phyloP scores from a whole-genome alignment of 2,888 invertebrate genomes.

The Parnassius apollo region DNA sequence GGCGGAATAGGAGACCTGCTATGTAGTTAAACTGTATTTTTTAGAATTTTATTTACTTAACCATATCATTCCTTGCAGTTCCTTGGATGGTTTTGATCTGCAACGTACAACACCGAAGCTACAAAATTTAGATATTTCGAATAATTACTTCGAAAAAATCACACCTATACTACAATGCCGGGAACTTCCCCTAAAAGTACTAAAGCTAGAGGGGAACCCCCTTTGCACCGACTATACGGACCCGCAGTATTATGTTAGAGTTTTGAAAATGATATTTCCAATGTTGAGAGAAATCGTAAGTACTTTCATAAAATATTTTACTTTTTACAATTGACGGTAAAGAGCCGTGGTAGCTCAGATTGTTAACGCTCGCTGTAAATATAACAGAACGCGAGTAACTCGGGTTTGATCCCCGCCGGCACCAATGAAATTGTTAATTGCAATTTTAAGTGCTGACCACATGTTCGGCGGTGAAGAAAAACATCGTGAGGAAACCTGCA shows the following conservation, averaged over 20 bases:
- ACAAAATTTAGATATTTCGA: conserved; percentile 51
- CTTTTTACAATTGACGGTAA: too few species aligned
- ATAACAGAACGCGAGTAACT: too few species aligned
- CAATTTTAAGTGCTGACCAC: too few species aligned
- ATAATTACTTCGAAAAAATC: conserved; percentile 51
- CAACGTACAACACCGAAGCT: conserved; percentile 44
- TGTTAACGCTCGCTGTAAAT: too few species aligned
- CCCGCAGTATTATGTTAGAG: conserved; percentile 81
- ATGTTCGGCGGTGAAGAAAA: too few species aligned
- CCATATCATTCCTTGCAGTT: conserved; percentile 40
- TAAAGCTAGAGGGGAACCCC: conserved; percentile 86
- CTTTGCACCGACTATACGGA: conserved; percentile 84
- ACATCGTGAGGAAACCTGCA: too few species aligned
- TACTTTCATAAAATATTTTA: conserved; percentile 24
- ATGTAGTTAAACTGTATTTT: not conserved
- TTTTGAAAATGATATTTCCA: conserved; percentile 75
- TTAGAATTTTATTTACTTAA: not conserved
- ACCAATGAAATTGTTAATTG: too few species aligned
- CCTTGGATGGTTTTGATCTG: conserved; percentile 54
- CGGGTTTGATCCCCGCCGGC: too few species aligned
- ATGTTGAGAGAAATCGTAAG: conserved; percentile 75
- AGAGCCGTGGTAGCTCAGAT: too few species aligned
- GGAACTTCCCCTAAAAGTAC: conserved; percentile 64
- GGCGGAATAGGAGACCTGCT: too few species aligned
- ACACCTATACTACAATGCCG: conserved; percentile 47